Percentiles rank a stretch among this genome's conserved stretches.
These are phyloP conservation scores for Hirtodrosophila confusa DNA, from an alignment of 2,888 invertebrate species.

Conservation along the genomic window DNA sequence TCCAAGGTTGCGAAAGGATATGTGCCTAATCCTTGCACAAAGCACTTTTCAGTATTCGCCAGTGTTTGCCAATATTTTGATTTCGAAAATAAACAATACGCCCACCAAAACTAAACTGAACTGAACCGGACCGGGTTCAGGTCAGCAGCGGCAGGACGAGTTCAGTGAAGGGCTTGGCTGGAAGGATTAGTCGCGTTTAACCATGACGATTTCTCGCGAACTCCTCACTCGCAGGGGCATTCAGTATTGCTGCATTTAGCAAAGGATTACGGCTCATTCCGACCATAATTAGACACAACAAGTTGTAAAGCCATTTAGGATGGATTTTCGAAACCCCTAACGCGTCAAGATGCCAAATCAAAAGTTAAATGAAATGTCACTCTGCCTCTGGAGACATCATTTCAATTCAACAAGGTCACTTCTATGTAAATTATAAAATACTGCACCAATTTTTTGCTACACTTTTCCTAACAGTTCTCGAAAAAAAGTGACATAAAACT, in stretches of 20 bases:
- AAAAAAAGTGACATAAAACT: conserved; percentile 40
- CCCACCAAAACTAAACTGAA: conserved; percentile 50
- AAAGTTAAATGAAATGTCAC: conserved; percentile 73
- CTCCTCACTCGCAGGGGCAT: conserved; percentile 52
- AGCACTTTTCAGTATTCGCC: conserved; percentile 58
- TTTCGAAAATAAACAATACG: conserved; percentile 81
- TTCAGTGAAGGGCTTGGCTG: conserved; percentile 35
- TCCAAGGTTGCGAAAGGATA: conserved; percentile 71
- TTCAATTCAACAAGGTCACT: conserved; percentile 47
- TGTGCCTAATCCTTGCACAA: conserved; percentile 61
- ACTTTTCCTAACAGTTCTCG: conserved; percentile 27
- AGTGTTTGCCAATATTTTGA: conserved; percentile 82
- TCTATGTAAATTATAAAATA: conserved; percentile 64
- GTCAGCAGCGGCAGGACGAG: conserved; percentile 20
- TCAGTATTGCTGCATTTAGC: conserved; percentile 69
- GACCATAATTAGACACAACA: conserved; percentile 83
- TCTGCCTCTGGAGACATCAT: conserved; percentile 6
- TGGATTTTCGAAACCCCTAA: conserved; percentile 13
- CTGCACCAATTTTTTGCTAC: conserved; percentile 75
- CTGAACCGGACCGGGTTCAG: conserved; percentile 32
- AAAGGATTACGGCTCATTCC: conserved; percentile 77
- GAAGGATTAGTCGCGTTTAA: conserved; percentile 79
- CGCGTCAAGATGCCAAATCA: conserved; percentile 72
- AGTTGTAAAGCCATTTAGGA: conserved; percentile 80
- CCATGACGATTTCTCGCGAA: conserved; percentile 66